These are phyloP conservation scores for Cariama cristata DNA, from an alignment of 2,113 vertebrate genomes.

Conservation along the genomic window DNA sequence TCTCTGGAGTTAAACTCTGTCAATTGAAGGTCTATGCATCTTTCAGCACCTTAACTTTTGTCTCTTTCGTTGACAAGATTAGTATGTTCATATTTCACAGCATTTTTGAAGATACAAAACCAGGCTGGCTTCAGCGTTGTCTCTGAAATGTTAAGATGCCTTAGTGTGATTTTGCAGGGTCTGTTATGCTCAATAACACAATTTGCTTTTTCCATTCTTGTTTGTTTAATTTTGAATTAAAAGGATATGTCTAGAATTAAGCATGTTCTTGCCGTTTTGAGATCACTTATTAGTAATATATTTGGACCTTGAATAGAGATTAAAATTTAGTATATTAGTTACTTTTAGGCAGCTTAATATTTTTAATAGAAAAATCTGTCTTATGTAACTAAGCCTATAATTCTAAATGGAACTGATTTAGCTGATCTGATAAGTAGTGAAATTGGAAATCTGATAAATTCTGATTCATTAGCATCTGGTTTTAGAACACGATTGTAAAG, in stretches of 20 bases:
- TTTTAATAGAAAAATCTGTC: neutral
- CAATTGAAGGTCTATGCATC: neutral
- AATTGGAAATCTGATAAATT: neutral
- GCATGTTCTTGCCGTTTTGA: neutral
- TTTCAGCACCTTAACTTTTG: neutral
- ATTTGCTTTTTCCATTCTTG: neutral
- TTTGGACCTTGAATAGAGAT: conserved; percentile 8
- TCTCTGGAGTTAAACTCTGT: neutral
- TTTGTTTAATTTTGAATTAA: conserved; percentile 15
- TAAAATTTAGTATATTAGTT: conserved; percentile 19
- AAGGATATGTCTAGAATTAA: neutral
- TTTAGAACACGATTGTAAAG: neutral
- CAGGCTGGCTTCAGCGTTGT: neutral
- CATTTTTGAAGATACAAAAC: neutral
- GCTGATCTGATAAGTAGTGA: neutral
- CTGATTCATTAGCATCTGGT: neutral
- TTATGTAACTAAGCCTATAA: conserved; percentile 15
- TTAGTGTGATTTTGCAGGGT: neutral
- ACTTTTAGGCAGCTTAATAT: neutral
- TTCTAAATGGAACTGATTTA: conserved; percentile 26
- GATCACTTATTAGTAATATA: conserved; percentile 9
- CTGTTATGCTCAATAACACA: neutral
- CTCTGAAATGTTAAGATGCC: neutral
- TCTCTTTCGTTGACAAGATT: neutral
- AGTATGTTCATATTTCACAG: neutral